phyloP scores from a whole-genome alignment of 1,140 invertebrate genomes.

The Brachystomella parvula region DNA sequence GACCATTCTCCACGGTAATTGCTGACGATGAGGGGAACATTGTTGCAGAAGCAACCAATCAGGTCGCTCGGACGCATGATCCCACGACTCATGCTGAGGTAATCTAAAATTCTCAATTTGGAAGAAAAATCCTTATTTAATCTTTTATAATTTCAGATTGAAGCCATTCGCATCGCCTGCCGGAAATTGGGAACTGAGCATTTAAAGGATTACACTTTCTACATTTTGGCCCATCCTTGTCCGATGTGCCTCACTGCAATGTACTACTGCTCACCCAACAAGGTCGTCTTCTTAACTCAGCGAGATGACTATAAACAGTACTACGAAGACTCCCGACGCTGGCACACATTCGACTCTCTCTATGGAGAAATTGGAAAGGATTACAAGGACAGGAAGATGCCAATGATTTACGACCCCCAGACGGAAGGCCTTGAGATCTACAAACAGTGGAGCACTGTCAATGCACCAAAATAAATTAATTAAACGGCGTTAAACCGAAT shows the following conservation, averaged over 20 bases:
- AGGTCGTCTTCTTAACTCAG: neutral
- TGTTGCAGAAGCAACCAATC: constrained; percentile 8
- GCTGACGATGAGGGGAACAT: constrained; percentile 11
- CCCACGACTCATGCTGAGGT: constrained; percentile 10
- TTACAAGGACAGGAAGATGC: constrained; percentile 5
- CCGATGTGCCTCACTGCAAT: constrained; percentile 11
- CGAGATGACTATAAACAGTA: constrained; percentile 6
- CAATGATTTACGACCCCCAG: constrained; percentile 5
- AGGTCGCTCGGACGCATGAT: constrained; percentile 9
- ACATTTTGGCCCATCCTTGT: constrained; percentile 9
- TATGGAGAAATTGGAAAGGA: constrained; percentile 3
- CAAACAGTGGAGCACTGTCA: neutral
- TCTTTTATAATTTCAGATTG: neutral
- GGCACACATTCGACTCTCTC: constrained; percentile 5
- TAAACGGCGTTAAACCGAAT: neutral
- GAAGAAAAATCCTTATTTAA: no score
- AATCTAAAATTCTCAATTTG: neutral
- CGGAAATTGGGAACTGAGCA: constrained; percentile 2
- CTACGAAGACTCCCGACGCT: constrained; percentile 2
- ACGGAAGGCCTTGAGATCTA: neutral
- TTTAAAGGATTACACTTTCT: constrained; percentile 11
- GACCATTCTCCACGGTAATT: constrained; percentile 8
- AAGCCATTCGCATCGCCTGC: constrained; percentile 9
- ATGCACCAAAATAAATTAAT: neutral
- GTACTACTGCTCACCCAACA: constrained; percentile 8